phyloP scores from a whole-genome alignment of 1,140 invertebrate species.

The Gryon sp. region DNA sequence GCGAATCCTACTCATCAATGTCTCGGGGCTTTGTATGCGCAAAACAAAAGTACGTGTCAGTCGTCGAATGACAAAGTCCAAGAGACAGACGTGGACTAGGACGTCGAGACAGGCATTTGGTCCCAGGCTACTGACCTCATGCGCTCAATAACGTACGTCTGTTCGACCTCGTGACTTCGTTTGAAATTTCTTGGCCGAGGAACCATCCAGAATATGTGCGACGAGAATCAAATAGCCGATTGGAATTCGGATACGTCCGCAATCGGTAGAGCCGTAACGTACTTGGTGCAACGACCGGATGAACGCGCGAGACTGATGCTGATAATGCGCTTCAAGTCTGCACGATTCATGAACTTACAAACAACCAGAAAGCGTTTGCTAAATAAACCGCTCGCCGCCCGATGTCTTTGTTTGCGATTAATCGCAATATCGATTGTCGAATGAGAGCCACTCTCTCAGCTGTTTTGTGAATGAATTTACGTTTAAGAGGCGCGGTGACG shows the following conservation, averaged over 20 bases:
- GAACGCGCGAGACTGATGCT: constrained; percentile 14
- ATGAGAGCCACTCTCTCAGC: no score
- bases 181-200: constrained; percentile 27
- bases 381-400: not conserved
- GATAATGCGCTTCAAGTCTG: constrained; percentile 7
- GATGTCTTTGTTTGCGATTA: constrained; percentile 11
- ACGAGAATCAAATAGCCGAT: constrained; percentile 22
- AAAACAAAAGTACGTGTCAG: constrained; percentile 6
- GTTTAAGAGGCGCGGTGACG: constrained; percentile 14
- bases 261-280: constrained; percentile 20
- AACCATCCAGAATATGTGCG: constrained; percentile 60
- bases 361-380: constrained; percentile 1
- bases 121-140: constrained; percentile 71
- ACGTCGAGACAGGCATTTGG: constrained; percentile 64
- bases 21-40: constrained; percentile 15
- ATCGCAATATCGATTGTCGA: constrained; percentile 3
- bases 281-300: constrained; percentile 38
- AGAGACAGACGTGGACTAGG: constrained; percentile 41
- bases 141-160: constrained; percentile 67
- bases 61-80: constrained; percentile 25
- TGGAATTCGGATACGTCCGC: constrained; percentile 13
- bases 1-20: constrained; percentile 5
- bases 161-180: constrained; percentile 69
- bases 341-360: not conserved
- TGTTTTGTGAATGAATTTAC: constrained; percentile 35